A percentile compares a stretch with the other conserved stretches of the same genome.
Evolutionary conservation across 2,113 vertebrate genomes (phyloP).

Genomic region (Salvelinus sp.): DNA sequence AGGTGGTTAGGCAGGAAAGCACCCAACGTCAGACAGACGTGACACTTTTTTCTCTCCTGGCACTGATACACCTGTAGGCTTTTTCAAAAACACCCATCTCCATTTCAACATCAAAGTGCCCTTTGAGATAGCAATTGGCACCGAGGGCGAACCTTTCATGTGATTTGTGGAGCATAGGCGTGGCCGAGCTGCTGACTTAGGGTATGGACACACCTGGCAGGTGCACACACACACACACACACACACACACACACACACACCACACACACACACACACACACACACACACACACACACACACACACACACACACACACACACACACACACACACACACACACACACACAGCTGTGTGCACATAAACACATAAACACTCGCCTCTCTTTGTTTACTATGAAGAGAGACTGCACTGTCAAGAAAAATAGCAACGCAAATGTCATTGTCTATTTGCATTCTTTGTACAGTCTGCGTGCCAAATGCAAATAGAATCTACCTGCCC

Average conservation of each 20-base stretch:
- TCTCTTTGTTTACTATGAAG: conserved; percentile 62
- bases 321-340: conserved; percentile 35
- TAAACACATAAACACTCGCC: conserved; percentile 11
- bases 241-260: conserved; percentile 30
- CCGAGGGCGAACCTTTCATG: conserved; percentile 68
- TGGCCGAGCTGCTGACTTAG: conserved; percentile 59
- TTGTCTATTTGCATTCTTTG: conserved; percentile 78
- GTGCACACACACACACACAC: conserved; percentile 57
- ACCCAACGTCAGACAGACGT: conserved; percentile 51
- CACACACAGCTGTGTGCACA: conserved; percentile 29
- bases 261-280: conserved; percentile 37
- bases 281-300: conserved; percentile 21
- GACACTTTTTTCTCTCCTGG: conserved; percentile 52
- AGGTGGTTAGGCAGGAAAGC: conserved; percentile 56
- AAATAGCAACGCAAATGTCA: conserved; percentile 71
- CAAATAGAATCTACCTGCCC: conserved; percentile 70
- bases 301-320: conserved; percentile 37
- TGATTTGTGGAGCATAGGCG: conserved; percentile 74
- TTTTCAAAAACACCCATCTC: conserved; percentile 68
- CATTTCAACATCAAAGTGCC: conserved; percentile 76
- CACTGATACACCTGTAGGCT: conserved; percentile 70
- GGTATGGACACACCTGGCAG: conserved; percentile 76
- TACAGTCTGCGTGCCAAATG: conserved; percentile 77
- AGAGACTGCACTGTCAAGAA: conserved; percentile 67
- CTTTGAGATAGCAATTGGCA: conserved; percentile 72